Evolutionary conservation across 1,140 invertebrate species (phyloP), one percentile per base, ranked within the genome.

Genomic region (Anthonomus grandis): DNA sequence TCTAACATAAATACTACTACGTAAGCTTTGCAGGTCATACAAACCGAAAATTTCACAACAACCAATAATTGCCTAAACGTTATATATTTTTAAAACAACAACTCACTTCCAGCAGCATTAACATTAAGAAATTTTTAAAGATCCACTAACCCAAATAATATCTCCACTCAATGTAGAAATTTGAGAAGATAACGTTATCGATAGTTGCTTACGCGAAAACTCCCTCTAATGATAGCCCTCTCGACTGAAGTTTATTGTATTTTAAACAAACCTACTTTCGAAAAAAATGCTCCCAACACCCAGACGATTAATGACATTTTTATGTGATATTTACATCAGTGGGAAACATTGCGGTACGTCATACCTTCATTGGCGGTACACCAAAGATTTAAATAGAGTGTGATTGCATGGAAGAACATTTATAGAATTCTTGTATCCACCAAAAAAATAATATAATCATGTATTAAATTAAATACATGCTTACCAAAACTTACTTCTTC

Each of bases 261-360:
- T 54, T 44, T 54, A 54, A 54, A 54, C 51, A 54, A 54, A 54
- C 39, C 23, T 38, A 54, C 51, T 54, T 54, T 54, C 51, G 39
- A 54, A 54, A n/a, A n/a, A 54, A 54, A 54, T 54, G 51, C 51
- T 54, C 51, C 51, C 51, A 54, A 54, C 38, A 41, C 51, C n/a
- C 51, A 54, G 51, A 54, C 51, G 45, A 54, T 54, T 54, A 54
- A 41, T 54, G 51, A 54, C 51, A 54, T 54, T 54, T 54, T 54
- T 54, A 54, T 54, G 51, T 54, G 39, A 54, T 54, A 54, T 54
- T 54, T 54, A 54, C 51, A 54, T 44, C 51, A 44, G 42, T 46
- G 51, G 51, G 51, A 54, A 54, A 54, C 37, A 41, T 27, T 54
- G 45, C 37, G 51, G 48, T 22, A 21, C 25, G 48, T 19, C 39